Conservation (phyloP, 2,888 invertebrate species). For the Linnaemya vulpina region DNA sequence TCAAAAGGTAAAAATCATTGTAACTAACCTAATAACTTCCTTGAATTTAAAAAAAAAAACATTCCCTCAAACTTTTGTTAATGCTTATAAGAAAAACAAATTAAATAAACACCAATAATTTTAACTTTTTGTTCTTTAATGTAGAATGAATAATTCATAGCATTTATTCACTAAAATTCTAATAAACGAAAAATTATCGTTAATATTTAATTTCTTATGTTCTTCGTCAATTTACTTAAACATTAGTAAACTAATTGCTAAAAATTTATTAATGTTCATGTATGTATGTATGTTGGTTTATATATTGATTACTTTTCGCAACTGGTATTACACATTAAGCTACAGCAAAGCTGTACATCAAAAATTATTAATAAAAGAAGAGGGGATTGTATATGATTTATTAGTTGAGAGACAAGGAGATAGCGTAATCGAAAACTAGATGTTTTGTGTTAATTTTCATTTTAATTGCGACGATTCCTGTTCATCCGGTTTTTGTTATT, state of each 20-base stretch:
- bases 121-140: constrained; percentile 56
- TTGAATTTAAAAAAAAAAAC: not conserved
- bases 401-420: constrained; percentile 52
- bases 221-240: constrained; percentile 62
- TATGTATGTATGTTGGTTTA: constrained; percentile 26
- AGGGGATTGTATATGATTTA: constrained; percentile 15
- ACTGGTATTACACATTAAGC: constrained; percentile 31
- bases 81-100: constrained; percentile 1
- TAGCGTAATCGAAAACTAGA: constrained; percentile 46
- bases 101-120: constrained; percentile 63
- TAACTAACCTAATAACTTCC: constrained; percentile 12
- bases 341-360: constrained; percentile 56
- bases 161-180: constrained; percentile 66
- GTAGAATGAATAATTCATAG: constrained; percentile 62
- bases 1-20: constrained; percentile 41
- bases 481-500: constrained; percentile 67
- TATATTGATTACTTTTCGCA: constrained; percentile 34
- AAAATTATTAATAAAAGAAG: constrained; percentile 42
- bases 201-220: constrained; percentile 38
- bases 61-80: constrained; percentile 13
- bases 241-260: constrained; percentile 60
- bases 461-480: constrained; percentile 70
- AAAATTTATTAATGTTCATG: constrained; percentile 48
- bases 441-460: constrained; percentile 29
- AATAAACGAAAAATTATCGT: constrained; percentile 63